These are phyloP conservation scores for Sanderia malayensis DNA, from an alignment of 30 jellyfish, hydroid and myxozoan species.

Conservation along the genomic window DNA sequence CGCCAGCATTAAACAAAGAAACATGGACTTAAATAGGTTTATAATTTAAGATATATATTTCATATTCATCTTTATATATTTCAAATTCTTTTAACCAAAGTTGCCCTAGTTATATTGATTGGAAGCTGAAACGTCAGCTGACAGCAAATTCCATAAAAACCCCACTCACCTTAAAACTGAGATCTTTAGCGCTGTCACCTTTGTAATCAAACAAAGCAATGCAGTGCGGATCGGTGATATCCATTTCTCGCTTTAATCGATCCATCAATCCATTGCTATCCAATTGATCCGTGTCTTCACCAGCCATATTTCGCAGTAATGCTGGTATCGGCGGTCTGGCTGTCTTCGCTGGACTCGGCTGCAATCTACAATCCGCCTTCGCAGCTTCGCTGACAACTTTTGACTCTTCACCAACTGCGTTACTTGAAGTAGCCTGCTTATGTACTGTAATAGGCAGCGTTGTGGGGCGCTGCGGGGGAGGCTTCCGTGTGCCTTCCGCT, in stretches of 20 bases:
- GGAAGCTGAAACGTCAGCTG: neutral
- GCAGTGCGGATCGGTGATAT: conserved; percentile 45
- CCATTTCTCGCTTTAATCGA: neutral
- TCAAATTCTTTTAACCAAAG: neutral
- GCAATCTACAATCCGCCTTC: neutral
- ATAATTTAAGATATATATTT: too few relatives aligned
- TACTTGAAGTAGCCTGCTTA: neutral
- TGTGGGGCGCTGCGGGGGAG: conserved; percentile 28
- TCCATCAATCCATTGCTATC: conserved; percentile 15
- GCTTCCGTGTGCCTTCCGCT: neutral
- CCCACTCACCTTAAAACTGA: conserved; percentile 35
- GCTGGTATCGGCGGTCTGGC: conserved; percentile 57
- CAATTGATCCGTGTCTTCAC: neutral
- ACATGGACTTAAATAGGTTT: neutral
- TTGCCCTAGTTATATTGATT: neutral
- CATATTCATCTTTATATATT: too few relatives aligned
- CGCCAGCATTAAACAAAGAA: conserved; percentile 28
- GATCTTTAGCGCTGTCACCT: conserved; percentile 13
- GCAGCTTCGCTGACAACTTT: neutral
- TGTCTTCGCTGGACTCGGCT: conserved; percentile 47
- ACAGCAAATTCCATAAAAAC: neutral
- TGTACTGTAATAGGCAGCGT: neutral
- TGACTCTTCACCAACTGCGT: neutral
- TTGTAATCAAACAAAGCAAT: conserved; percentile 44
- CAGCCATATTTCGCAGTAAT: conserved; percentile 30